Evolutionary conservation across 2,797 vertebrate genomes (phyloP), one percentile per base, ranked within the genome.

Genomic region (Myotis findleyi): DNA sequence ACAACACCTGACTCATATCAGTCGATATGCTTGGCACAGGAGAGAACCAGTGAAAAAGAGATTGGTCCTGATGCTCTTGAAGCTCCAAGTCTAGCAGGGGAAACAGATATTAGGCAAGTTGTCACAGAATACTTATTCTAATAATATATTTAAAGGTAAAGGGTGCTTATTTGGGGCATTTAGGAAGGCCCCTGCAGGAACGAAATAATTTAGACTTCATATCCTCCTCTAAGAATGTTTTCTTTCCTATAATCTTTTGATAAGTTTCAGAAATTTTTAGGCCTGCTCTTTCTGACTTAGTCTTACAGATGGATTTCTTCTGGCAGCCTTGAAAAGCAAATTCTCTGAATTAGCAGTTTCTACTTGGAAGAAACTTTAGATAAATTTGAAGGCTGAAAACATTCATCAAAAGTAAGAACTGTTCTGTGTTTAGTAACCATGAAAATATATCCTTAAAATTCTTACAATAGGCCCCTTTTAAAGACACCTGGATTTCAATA

Each of bases 281-380:
- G 49, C 20, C 16, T 92, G 16, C 13, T 33, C n/a, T 73, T 89
- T 71, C 38, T 84, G 20, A 87, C 62, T 64, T 20, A 66, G 53
- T 71, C 51, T 76, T 87, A 14, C 33, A 73, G 92, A 59, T 84
- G 62, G 77, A 83, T 95, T 89, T 82, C 80, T 79, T 88, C n/a
- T 8, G 36, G 59, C 27, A 57, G 59, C 6, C 11, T 64, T 73
- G 23, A 94, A 86, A 93, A 77, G 53, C n/a, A 93, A 91, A 93
- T n/a, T 83, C 51, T 96, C 20, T 68, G 44, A 94, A 71, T 89
- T 89, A 75, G 41, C 59, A 95, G 59, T 62, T 86, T 90, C 38
- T 73, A 71, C 57, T 89, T 64, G 36, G 18, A 68, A 79, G 27
- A 92, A 82, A 84, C 12, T 77, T 81, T 20, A 64, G 55, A 49